Evolutionary conservation across 2,113 vertebrate genomes (phyloP), one percentile per base, ranked within the genome.

Genomic region (Sisor rabdophorus): DNA sequence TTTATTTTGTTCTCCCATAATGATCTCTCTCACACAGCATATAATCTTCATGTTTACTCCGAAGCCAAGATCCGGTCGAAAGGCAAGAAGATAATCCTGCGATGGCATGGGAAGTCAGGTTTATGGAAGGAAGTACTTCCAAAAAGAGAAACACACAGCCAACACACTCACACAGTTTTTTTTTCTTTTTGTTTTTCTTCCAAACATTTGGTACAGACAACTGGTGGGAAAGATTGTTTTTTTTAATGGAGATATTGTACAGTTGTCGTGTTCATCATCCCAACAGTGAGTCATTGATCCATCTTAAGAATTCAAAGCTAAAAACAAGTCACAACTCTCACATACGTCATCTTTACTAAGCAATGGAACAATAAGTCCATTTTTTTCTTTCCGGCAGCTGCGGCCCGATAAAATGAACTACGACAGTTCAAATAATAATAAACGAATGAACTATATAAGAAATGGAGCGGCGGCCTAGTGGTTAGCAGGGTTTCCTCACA

Each of bases 91-190:
- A 82, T 79, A 77, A 82, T 79, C 78, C 74, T 13, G 44, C 73
- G n/a, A 79, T 73, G 77, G 68, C 61, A 81, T 60, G 80, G 69
- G 24, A 48, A 72, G 58, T 75, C 77, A 79, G 68, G 77, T 78
- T 78, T 81, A 69, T 74, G 47, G 59, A 48, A 54, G 74, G 56
- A 65, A 71, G 73, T 56, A 68, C 63, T 73, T 77, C 53, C 30
- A 36, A 16, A 3, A 44, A 19, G 75, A 47, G 20, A 77, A 10
- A 9, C 44, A 69, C 75, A 55, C 44, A 69, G 75, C 55, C 70
- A 61, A 60, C 20, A 63, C 48, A 63, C 56, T 75, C 48, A 75
- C 55, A 54, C 26, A 44, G 64, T 68, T 44, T 9, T 75, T 56
- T 26, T 11, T 16, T 11, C n/a, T n/a, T n/a, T n/a, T n/a, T 67